Evolutionary conservation across 2,797 vertebrate genomes (phyloP), one percentile per base, ranked within the genome.

Genomic region (Rhynchonycteris naso): DNA sequence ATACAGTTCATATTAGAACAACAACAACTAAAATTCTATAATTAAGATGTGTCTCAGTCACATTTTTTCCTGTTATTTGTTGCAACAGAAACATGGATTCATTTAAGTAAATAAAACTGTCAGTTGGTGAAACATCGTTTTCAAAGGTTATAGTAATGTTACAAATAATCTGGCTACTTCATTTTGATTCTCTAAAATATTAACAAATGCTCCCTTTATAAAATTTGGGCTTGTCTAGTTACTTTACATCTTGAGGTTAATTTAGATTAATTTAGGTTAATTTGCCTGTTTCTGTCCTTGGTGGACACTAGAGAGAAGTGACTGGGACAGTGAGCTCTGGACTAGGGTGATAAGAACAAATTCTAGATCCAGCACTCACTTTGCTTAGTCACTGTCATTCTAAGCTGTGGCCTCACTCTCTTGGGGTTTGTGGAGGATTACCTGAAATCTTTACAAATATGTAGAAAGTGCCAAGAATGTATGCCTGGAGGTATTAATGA

Each of bases 1-100:
- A 91, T 95, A 79, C 84, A 83, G 84, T 97, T 97, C 93, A 89
- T 93, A 97, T 96, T 92, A 95, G 82, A 97, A 95, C 94, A 88
- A 94, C 91, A 97, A 96, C 66, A 28, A 94, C 91, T 85, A 95
- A 92, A 97, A 33, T 11, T 50, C 79, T 97, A 87, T 97, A 97
- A 96, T 96, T 97, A 97, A 94, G 94, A 96, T 88, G 79, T 56
- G 65, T 96, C 97, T 95, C 43, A 81, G 4, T 58, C 90, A 88
- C 65, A 28, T 95, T 97, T 83, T 93, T 63, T 50, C 87, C 52
- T 28, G 78, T 96, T 52, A 97, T 85, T 97, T 97, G 65, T 97
- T 96, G 43, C 90, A 91, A 94, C 63, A 91, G 95, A 96, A 97
- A 93, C 66, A 94, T 76, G 35, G 50, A 89, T 96, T 96, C 84